Evolutionary conservation across 2,113 vertebrate species (phyloP).

Genomic region (Zosterops lateralis): DNA sequence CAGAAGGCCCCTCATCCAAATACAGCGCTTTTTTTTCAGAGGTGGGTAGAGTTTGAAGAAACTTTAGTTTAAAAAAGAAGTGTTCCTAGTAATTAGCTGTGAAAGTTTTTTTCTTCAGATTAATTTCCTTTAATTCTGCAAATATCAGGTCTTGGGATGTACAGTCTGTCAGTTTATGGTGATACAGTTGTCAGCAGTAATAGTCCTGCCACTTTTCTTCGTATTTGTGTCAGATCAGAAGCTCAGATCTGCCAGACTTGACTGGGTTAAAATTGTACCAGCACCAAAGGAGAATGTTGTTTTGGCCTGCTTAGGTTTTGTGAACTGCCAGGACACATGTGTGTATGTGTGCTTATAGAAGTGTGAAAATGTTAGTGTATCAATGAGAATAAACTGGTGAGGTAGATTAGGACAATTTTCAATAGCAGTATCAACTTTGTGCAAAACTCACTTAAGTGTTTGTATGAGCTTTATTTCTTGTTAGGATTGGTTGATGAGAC

Average conservation of each 20-base stretch:
- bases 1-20: slow-evolving; percentile 80
- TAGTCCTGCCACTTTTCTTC: not conserved
- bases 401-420: not conserved
- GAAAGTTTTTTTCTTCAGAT: not conserved
- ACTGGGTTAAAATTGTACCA: not conserved
- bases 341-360: not conserved
- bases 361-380: not conserved
- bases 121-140: not conserved
- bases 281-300: not conserved
- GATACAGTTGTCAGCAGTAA: not conserved
- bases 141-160: not conserved
- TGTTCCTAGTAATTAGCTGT: not conserved
- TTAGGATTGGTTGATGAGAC: not conserved
- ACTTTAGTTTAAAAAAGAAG: not conserved
- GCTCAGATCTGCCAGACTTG: not conserved
- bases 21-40: slow-evolving; percentile 89
- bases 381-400: not conserved
- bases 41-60: slow-evolving; percentile 72
- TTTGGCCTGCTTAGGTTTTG: not conserved
- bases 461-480: not conserved
- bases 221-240: not conserved
- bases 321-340: rapidly evolving
- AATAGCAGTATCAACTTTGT: not conserved
- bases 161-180: not conserved
- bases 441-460: not conserved